These are phyloP conservation scores for Cryptus armator DNA, from an alignment of 2,888 invertebrate genomes.

Conservation along the genomic window DNA sequence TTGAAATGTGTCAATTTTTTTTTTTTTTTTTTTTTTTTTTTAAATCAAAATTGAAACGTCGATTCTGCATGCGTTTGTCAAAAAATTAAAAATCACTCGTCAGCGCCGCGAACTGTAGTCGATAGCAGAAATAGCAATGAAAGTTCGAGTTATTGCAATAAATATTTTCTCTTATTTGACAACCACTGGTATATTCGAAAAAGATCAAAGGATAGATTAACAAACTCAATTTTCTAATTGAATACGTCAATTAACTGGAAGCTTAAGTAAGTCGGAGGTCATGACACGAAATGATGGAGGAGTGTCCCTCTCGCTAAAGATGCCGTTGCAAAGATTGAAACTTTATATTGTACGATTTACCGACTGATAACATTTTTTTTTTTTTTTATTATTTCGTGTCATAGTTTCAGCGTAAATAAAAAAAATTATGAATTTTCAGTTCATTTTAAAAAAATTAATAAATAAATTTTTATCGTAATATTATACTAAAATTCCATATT, in stretches of 20 bases:
- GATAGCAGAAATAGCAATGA: not conserved
- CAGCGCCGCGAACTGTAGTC: not conserved
- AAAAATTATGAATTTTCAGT: no score
- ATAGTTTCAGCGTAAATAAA: not conserved
- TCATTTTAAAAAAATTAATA: no score
- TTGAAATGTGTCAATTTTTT: no score
- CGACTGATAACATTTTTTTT: not conserved
- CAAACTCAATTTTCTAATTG: constrained; percentile 55
- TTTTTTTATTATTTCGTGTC: not conserved
- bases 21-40: no score
- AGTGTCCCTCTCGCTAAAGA: constrained; percentile 4
- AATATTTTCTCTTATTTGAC: constrained; percentile 22
- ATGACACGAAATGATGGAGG: constrained; percentile 6
- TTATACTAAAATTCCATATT: no score
- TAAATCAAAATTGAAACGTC: no score
- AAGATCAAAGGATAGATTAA: constrained; percentile 40
- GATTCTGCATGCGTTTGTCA: no score
- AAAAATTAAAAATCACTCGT: no score
- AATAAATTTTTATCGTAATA: no score
- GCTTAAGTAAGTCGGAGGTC: constrained; percentile 28
- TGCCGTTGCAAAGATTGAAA: not conserved
- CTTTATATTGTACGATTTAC: not conserved
- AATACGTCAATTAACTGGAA: constrained; percentile 47
- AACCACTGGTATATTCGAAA: constrained; percentile 37
- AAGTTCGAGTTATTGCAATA: not conserved